Evolutionary conservation across 1,140 invertebrate genomes (phyloP), one percentile per base, ranked within the genome.

Genomic region (Eupeodes corollae): DNA sequence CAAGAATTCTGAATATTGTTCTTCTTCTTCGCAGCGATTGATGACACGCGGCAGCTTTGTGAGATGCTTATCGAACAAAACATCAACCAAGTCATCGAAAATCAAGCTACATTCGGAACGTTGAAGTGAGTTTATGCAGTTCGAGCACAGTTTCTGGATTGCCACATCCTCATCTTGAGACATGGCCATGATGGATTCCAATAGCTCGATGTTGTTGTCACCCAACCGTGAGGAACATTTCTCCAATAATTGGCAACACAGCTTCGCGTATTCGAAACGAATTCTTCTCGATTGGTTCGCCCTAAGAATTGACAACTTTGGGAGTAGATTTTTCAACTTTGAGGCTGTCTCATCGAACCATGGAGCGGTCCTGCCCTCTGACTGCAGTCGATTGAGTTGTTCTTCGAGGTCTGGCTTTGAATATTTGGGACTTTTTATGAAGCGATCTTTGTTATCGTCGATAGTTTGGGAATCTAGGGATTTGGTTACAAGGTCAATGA

Each of bases 21-120:
- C 65, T 10, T 40, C 51, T 13, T 68, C 65, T 43, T 60, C 56
- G 14, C 61, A 53, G 6, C 62, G 58, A 37, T 59, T 52, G 31
- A 68, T 38, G 14, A 67, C 54, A 2, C 63, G 50, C 11, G 65
- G 62, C 46, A 56, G 55, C 42, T 57, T 64, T 14, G 55, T 55
- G 0, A 67, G 44, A 52, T 68, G 61, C 2, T 49, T 41, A 43
- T 64, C 56, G 5, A 68, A 49, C 2, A 67, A 37, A 11, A 51
- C 38, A 16, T 68, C 65, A 1, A 53, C 58, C 32, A 58, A 62
- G 43, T 65, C 63, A 21, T 66, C 58, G 42, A 66, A 66, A 5
- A 26, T 26, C 3, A 26, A 26, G 8, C 21, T 26, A 8, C 21
- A 26, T 5, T 26, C 21, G 8, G 15, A 35, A 11, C 52, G 43